phyloP scores from a whole-genome alignment of 2,888 invertebrate species.

The Orthonychiurus folsomi region DNA sequence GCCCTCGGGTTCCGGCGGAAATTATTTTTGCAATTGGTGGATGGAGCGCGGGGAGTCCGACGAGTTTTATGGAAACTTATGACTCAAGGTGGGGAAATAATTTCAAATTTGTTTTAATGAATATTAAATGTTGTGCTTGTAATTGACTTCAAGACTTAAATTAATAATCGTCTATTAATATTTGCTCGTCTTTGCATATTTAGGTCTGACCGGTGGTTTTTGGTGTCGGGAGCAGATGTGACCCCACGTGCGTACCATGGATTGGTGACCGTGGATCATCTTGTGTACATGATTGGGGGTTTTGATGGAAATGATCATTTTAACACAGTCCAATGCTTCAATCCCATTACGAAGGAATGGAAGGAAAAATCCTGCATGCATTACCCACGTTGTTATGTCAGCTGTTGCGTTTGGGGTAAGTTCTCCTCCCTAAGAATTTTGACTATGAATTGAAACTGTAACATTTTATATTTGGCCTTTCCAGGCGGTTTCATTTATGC shows the following conservation, averaged over 20 bases:
- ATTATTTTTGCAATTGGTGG: slow-evolving; percentile 49
- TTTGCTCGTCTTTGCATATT: background rate
- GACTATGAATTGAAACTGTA: slow-evolving; percentile 22
- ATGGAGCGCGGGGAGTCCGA: slow-evolving; percentile 64
- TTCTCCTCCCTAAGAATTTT: background rate
- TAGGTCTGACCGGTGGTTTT: slow-evolving; percentile 61
- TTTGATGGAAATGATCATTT: slow-evolving; percentile 84
- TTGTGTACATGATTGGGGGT: slow-evolving; percentile 83
- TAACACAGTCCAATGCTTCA: slow-evolving; percentile 76
- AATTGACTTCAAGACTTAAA: background rate
- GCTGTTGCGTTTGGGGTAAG: slow-evolving; percentile 58
- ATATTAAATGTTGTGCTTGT: background rate
- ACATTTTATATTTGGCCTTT: slow-evolving; percentile 6
- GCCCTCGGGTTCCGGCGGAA: slow-evolving; percentile 58
- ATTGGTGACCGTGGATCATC: slow-evolving; percentile 70
- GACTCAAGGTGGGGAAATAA: slow-evolving; percentile 42
- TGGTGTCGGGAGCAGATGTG: slow-evolving; percentile 57
- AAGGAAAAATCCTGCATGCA: slow-evolving; percentile 48
- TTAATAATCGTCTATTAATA: background rate
- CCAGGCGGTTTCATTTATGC: slow-evolving; percentile 65
- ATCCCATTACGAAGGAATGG: slow-evolving; percentile 74
- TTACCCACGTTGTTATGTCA: slow-evolving; percentile 53
- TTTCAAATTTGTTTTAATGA: background rate
- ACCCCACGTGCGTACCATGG: slow-evolving; percentile 83
- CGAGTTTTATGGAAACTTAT: slow-evolving; percentile 52